phyloP scores from a whole-genome alignment of 2,113 vertebrate species.

The Ageneiosus marmoratus region DNA sequence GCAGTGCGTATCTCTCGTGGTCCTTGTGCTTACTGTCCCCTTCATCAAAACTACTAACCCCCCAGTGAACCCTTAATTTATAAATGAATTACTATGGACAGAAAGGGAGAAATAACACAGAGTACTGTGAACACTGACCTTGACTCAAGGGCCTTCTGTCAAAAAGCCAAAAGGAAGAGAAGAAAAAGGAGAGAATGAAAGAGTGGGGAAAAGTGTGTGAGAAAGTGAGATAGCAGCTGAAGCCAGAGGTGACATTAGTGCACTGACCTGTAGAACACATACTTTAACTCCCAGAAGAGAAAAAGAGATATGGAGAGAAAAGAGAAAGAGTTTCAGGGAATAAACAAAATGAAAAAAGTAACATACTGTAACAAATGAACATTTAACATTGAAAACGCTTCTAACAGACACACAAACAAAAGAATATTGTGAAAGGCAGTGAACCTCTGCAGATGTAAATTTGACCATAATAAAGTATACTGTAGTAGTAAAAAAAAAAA shows the following conservation, averaged over 20 bases:
- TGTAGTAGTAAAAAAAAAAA: not conserved
- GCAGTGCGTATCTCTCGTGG: not conserved
- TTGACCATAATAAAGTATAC: not conserved
- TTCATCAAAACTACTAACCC: not conserved
- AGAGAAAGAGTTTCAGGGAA: conserved; percentile 4
- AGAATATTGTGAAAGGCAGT: not conserved
- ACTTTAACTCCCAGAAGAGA: conserved; percentile 39
- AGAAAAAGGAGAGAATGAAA: conserved; percentile 39
- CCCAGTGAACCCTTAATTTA: not conserved
- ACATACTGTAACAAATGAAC: not conserved
- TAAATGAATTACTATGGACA: conserved; percentile 2
- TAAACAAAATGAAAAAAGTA: conserved; percentile 33
- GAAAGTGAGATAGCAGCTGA: conserved; percentile 40
- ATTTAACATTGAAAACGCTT: not conserved
- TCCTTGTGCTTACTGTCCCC: conserved; percentile 13
- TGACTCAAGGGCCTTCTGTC: conserved; percentile 51
- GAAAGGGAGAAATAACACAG: conserved; percentile 26
- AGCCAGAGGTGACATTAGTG: conserved; percentile 59
- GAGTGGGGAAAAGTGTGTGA: conserved; percentile 26
- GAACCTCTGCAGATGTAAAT: not conserved
- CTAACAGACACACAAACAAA: not conserved
- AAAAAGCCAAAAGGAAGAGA: conserved; percentile 43
- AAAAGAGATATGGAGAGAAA: conserved; percentile 7
- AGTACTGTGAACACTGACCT: conserved; percentile 55
- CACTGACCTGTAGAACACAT: conserved; percentile 55